Evolutionary conservation across 2,888 invertebrate species (phyloP), one percentile per base, ranked within the genome.

Genomic region (Dryococelus australis): DNA sequence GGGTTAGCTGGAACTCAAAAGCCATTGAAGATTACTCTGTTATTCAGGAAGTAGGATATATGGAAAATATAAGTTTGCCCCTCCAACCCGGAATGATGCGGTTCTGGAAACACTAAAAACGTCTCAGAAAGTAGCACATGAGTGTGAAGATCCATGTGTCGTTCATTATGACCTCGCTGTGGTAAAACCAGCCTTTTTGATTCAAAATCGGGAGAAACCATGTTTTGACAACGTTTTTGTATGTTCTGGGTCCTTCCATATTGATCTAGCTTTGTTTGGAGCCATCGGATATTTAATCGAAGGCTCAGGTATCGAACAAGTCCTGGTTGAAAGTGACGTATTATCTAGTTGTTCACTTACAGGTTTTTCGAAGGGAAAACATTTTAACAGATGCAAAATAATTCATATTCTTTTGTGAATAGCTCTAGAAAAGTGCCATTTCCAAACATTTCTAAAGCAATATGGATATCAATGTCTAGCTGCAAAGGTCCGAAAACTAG

Each of bases 11-110:
- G 28, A 83, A 28, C 16, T 83, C 0, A 28, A 28, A 83, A 43
- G 28, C 83, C 0, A 83, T 20, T 83, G 83, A 28, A 83, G 83
- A 35, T 83, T 28, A 0, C 8, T 10, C 83, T 20, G 83, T 43
- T 83, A 83, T 43, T 83, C 83, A 83, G 83, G 83, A 83, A 83
- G 1, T 83, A 83, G 83, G 28, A 83, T 28, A 83, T 83, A 83
- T 83, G 83, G 83, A 83, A 83, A 83, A 83, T 83, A 83, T 83
- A 83, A 83, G 83, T 83, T 83, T 83, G 83, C 83, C n/a, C n/a
- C 83, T 16, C 83, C 83, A 83, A 83, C 83, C 10, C 9, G 83
- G 16, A 83, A 83, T 83, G 83, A 83, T 83, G 28, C 28, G 10
- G 28, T 83, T 83, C 83, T 83, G 83, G 83, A 83, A 83, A 83